Conservation (phyloP, 1,140 invertebrate species). For the Hyphantria cunea region DNA sequence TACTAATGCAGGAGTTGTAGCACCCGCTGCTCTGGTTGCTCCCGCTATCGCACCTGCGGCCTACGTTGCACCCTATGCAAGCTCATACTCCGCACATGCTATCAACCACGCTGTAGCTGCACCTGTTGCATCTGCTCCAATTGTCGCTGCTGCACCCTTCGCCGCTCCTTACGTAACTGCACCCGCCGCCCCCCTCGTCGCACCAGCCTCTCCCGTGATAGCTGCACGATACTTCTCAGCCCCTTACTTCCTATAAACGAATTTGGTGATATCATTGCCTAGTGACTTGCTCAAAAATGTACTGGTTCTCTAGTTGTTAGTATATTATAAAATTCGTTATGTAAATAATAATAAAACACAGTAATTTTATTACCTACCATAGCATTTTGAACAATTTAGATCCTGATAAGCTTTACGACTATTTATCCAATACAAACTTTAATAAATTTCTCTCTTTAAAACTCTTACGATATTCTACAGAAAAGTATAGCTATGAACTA, state of each 20-base stretch:
- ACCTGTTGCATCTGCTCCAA: slow-evolving; percentile 76
- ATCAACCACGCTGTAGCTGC: slow-evolving; percentile 84
- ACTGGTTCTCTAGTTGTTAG: slow-evolving; percentile 15
- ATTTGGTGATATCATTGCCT: slow-evolving; percentile 69
- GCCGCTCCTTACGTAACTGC: slow-evolving; percentile 41
- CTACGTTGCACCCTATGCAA: slow-evolving; percentile 83
- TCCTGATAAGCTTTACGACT: too few species aligned
- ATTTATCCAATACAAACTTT: too few species aligned
- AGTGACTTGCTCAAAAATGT: slow-evolving; percentile 74
- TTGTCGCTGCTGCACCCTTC: slow-evolving; percentile 38
- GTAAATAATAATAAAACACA: slow-evolving; percentile 24
- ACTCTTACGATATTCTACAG: too few species aligned
- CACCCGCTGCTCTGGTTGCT: slow-evolving; percentile 70
- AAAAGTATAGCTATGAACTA: too few species aligned
- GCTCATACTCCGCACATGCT: slow-evolving; percentile 84
- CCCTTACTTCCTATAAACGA: slow-evolving; percentile 64
- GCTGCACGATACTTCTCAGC: slow-evolving; percentile 54
- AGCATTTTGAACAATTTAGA: too few species aligned
- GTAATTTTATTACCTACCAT: slow-evolving; percentile 11
- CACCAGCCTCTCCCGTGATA: slow-evolving; percentile 37
- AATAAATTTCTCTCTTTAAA: too few species aligned
- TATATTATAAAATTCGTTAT: slow-evolving; percentile 27
- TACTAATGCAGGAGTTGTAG: slow-evolving; percentile 56
- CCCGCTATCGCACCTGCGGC: slow-evolving; percentile 81
- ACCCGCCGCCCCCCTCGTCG: slow-evolving; percentile 47